Base-by-base conservation (phyloP, 2,888 invertebrate species). In the Orchestes rusci region DNA sequence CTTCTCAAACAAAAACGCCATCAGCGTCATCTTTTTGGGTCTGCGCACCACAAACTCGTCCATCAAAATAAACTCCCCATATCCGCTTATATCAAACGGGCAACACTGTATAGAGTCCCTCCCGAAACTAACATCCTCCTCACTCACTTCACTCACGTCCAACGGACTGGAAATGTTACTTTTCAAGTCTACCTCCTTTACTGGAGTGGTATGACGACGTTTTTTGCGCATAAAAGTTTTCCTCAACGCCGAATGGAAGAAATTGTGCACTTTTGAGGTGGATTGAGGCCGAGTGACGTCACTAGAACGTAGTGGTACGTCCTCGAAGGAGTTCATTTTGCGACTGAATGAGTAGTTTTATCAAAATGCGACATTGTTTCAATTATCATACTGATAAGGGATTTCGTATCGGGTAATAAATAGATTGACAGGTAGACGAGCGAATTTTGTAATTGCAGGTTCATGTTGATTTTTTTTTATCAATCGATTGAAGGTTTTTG, bases 51-150 rank as follows among this genome's bases (percentile, higher is more conserved):
- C 57, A 50, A 67, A 66, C 23, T 53, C 53, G 41, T 64, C 62
- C 42, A 58, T 57, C 39, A 62, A 50, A 18, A 66, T 43, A 38
- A 65, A 60, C 2, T 54, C 50, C 15, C 65, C 65, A 43, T 62
- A 59, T 16, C 55, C 55, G 2, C 51, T 45, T 28, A 64, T 57
- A 36, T 60, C 73, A 62, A 63, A 73, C 59, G 74, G 59, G 37
- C 61, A 58, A 27, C 58, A 51, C 16, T 54, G 51, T 12, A 56
- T 54, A 3, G 55, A 52, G 38, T 13, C 39, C 19, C 35, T 49
- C 23, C 16, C 43, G 50, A 17, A 39, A 4, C 16, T 19, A 19
- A 50, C 29, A 27, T 47, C 48, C 5, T 45, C 40, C 2, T 43
- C 40, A n/a, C 29, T 16, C 27, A 55, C 12, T 38, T 43, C 48